A percentile compares a stretch with the other conserved stretches of the same genome.
Conservation (phyloP, 2,113 vertebrate species). For the Hippocampus zosterae region DNA sequence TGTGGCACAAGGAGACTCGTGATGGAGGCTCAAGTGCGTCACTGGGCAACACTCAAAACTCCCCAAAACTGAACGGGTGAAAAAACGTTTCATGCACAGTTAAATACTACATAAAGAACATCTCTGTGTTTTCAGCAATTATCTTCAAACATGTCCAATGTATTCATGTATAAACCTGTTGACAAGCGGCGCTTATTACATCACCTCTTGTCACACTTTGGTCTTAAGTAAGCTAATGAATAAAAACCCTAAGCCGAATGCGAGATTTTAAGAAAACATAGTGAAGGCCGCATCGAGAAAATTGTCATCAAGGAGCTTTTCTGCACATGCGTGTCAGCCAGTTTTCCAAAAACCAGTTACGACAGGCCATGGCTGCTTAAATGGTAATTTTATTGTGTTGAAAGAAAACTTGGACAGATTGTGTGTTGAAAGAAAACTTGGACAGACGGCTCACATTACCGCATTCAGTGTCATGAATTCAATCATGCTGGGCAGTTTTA, state of each 20-base stretch:
- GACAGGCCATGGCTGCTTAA: background rate
- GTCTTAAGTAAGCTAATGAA: background rate
- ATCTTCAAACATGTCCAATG: too few relatives aligned
- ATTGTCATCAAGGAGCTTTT: background rate
- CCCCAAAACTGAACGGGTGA: too few relatives aligned
- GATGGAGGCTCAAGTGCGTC: too few relatives aligned
- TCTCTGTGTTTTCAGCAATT: too few relatives aligned
- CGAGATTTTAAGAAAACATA: background rate
- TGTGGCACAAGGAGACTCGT: too few relatives aligned
- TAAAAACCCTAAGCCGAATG: background rate
- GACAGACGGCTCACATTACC: conserved; percentile 25
- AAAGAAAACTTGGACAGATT: conserved; percentile 22
- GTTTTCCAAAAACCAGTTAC: background rate
- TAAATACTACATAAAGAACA: too few relatives aligned
- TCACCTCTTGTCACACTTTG: background rate
- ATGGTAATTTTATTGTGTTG: conserved; percentile 11
- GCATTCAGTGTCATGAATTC: conserved; percentile 17
- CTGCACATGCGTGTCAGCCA: conserved; percentile 1
- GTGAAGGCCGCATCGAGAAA: background rate
- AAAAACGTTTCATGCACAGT: too few relatives aligned
- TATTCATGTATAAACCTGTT: background rate
- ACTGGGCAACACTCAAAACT: too few relatives aligned
- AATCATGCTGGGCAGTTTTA: conserved; percentile 7
- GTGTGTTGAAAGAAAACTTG: conserved; percentile 17
- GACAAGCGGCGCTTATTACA: background rate